Evolutionary conservation across 2,113 vertebrate genomes (phyloP), one percentile per base, ranked within the genome.

Genomic region (Panurus biarmicus): DNA sequence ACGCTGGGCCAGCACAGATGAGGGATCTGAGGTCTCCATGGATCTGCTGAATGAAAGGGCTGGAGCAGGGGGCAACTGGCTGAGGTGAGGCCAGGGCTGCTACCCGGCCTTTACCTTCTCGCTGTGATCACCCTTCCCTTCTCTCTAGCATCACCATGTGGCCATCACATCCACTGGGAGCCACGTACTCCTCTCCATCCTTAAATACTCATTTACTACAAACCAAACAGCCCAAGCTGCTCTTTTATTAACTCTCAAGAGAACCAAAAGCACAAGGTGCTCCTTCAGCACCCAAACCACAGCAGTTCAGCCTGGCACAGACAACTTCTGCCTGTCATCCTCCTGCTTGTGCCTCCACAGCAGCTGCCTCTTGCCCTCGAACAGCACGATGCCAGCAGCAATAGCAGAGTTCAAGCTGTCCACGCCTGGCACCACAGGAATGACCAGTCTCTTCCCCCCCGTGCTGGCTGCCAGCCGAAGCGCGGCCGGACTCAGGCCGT

Each of bases 351-450:
- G 73, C 65, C 57, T 73, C 48, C 0, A 4, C 28, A 92, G 91
- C 62, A 98, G 62, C 82, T 99, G 99, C 64, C 98, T 98, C 90
- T 97, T 98, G 62, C 98, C 99, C 95, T 99, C 99, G 24, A 99
- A 99, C 4, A 99, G 90, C 74, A 99, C 87, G 28, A 99, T 97
- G 81, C 98, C 98, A 14, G 99, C 98, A 1, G 98, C 99, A 95
- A 99, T 98, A 14, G 99, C 99, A 0, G 99, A 98, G 91, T 99
- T 99, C 72, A 99, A 78, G 93, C 99, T 99, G 92, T 99, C 98
- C 95, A 99, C 89, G 0, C 97, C 97, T 2, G 98, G 98, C 57
- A 98, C 98, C 5, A 99, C 69, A 0, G 99, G 98, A 56, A 99
- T 98, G 38, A 98, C 89, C 36, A 99, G 97, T 62, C 98, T 97